Conservation (phyloP, 2,797 vertebrate genomes). For the Remorina albescens region DNA sequence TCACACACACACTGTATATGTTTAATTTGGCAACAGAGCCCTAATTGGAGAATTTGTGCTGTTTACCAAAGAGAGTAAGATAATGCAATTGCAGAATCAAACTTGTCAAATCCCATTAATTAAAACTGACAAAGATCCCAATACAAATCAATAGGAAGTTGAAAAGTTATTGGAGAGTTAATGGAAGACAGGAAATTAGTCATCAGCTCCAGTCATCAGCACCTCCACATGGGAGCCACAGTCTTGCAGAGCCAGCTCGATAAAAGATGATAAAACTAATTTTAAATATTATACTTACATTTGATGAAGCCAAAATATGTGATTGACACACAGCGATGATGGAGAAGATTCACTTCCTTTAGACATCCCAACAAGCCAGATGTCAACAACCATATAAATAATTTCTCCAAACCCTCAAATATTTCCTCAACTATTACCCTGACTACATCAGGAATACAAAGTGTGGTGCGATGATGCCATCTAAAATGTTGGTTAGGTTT, state of each 20-base stretch:
- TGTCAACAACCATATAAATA: too few species aligned
- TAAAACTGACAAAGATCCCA: conserved; percentile 73
- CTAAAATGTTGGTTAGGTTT: too few species aligned
- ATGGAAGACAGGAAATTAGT: too few species aligned
- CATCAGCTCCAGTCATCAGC: background rate
- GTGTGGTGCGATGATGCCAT: too few species aligned
- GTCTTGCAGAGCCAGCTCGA: background rate
- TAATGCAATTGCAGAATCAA: conserved; percentile 72
- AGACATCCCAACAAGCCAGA: too few species aligned
- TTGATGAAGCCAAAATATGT: background rate
- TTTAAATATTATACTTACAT: background rate
- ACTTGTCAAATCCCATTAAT: conserved; percentile 77
- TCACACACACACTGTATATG: background rate
- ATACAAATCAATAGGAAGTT: conserved; percentile 60
- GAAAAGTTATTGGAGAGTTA: conserved; percentile 56
- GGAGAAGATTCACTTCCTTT: too few species aligned
- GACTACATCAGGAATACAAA: too few species aligned
- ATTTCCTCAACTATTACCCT: too few species aligned
- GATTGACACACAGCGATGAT: too few species aligned
- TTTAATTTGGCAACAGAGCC: conserved; percentile 23
- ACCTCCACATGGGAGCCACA: too few species aligned
- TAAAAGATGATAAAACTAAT: too few species aligned
- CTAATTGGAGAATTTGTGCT: conserved; percentile 62
- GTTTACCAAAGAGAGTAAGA: conserved; percentile 59
- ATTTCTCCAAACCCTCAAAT: too few species aligned